Base-by-base conservation (phyloP, 1,140 invertebrate species). In the Neelides sp. region DNA sequence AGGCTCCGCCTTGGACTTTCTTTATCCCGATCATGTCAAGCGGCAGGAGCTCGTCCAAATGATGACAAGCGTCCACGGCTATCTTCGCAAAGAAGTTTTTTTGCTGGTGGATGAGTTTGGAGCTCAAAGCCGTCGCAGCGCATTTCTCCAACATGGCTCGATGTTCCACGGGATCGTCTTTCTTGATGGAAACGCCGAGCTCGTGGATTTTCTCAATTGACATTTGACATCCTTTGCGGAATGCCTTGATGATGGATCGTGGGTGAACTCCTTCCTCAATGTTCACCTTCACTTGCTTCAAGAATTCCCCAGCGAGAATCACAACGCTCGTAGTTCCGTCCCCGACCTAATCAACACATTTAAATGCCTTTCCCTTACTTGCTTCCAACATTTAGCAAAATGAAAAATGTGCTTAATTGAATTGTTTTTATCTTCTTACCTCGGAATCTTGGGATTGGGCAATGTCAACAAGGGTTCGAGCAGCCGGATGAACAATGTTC, bases 1-100 rank as follows among this genome's bases (percentile, higher is more conserved):
- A 66, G 4, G 83, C 85, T 54, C 94, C 94, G 44, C 94, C 94
- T n/a, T 79, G 74, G 13, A 97, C 85, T 71, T 98, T 98, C 71
- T 99, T 99, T 52, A 98, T 94, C 47, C 96, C 95, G 68, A 99
- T 98, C 94, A 99, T 98, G 65, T 98, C 94, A 12, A 98, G 71
- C 0, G 95, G 93, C 54, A 97, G 69, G 28, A 97, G 72, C 12
- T 93, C 88, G 68, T 98, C 95, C 49, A 99, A 71, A 26, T 81
- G 76, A 57, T 93, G 75, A 1, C 99, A 95, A 56, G 95, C 95
- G 67, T 98, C 91, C 0, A 99, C 95, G 7, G 97, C 94, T 78
- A 99, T 92, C 64, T 82, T 80, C 20, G 91, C 81, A 68, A 99
- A 99, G 71, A 96, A 96, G 41, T 83, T 82, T 67, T 91, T 94